These are phyloP conservation scores for Mamestra configurata DNA, from an alignment of 1,140 invertebrate species.

Conservation along the genomic window DNA sequence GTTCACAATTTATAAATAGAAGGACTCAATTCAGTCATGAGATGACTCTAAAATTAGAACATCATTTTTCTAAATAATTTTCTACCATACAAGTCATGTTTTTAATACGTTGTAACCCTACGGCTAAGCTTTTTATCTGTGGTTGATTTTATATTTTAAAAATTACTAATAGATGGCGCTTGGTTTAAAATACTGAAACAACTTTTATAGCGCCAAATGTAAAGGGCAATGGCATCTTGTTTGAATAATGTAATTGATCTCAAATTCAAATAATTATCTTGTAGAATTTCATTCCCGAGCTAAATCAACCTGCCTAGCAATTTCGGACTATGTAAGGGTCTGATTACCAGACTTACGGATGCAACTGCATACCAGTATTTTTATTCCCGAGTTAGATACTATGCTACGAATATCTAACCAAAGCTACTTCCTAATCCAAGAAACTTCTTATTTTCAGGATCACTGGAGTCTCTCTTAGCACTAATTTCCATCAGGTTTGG, in stretches of 20 bases:
- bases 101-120: conserved; percentile 9
- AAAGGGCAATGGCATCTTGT: too few species aligned
- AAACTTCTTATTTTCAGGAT: conserved; percentile 84
- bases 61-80: not conserved
- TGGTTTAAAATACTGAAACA: not conserved
- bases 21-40: not conserved
- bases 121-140: not conserved
- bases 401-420: too few species aligned
- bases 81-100: conserved; percentile 18
- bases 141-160: not conserved
- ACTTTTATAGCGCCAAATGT: not conserved
- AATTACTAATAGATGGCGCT: conserved; percentile 30
- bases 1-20: conserved; percentile 56
- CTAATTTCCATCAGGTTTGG: conserved; percentile 96
- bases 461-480: conserved; percentile 94
- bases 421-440: too few species aligned
- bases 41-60: not conserved
- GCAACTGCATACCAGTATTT: too few species aligned
- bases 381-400: too few species aligned
- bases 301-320: too few species aligned
- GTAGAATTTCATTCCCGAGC: too few species aligned
- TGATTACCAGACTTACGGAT: too few species aligned
- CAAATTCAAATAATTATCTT: too few species aligned
- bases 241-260: too few species aligned
- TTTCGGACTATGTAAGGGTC: too few species aligned